These are phyloP conservation scores for Catotricha subobsoleta DNA, from an alignment of 2,888 invertebrate species.

Conservation along the genomic window DNA sequence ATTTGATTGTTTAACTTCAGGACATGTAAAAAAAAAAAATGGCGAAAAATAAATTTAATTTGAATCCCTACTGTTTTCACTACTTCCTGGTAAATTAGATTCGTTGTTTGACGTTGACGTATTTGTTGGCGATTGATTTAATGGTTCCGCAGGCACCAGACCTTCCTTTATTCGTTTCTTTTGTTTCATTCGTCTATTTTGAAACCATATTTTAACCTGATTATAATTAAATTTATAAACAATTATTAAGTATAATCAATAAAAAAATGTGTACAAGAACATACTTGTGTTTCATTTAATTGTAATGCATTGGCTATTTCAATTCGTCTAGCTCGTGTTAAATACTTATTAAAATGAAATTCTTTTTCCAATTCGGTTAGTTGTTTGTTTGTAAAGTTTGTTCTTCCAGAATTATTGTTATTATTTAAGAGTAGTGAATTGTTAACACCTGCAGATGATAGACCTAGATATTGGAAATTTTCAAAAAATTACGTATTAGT, in stretches of 20 bases:
- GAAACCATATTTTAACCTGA: slow-evolving; percentile 90
- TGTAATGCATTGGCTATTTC: slow-evolving; percentile 94
- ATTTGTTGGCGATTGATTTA: slow-evolving; percentile 30
- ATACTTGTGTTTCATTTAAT: slow-evolving; percentile 83
- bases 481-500: not conserved
- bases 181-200: slow-evolving; percentile 96
- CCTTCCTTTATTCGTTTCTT: slow-evolving; percentile 95
- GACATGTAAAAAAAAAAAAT: no score
- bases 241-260: slow-evolving; percentile 14
- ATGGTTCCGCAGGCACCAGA: slow-evolving; percentile 44
- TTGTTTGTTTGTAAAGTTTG: slow-evolving; percentile 99
- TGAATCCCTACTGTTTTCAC: slow-evolving; percentile 57
- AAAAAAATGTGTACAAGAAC: slow-evolving; percentile 25
- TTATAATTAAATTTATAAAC: not conserved
- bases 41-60: slow-evolving; percentile 25
- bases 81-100: slow-evolving; percentile 32
- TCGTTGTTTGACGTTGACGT: slow-evolving; percentile 16
- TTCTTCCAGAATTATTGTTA: slow-evolving; percentile 75
- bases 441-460: slow-evolving; percentile 11
- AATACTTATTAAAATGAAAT: slow-evolving; percentile 98
- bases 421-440: slow-evolving; percentile 23
- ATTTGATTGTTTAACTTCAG: no score
- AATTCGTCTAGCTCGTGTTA: slow-evolving; percentile 88
- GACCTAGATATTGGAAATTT: slow-evolving; percentile 21
- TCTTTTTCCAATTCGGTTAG: slow-evolving; percentile 98